Conservation (phyloP, 2,113 vertebrate species). For the Coptodon bakossiorum region DNA sequence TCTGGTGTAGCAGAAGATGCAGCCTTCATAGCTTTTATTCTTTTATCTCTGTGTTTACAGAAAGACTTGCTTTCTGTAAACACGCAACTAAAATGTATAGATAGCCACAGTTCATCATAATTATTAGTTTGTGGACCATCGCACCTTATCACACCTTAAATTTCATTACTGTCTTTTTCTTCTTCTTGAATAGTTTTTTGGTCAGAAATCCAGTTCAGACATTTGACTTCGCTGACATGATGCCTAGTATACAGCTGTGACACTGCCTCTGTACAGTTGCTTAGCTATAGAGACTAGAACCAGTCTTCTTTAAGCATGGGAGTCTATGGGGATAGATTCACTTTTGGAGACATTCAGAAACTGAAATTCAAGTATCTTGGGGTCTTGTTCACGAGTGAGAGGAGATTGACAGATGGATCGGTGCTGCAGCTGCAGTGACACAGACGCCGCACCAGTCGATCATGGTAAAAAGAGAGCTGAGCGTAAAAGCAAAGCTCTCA, state of each 20-base stretch:
- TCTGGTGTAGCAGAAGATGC: not conserved
- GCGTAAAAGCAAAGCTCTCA: not conserved
- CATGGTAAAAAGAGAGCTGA: not conserved
- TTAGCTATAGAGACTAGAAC: not conserved
- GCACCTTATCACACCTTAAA: not conserved
- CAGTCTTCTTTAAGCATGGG: not conserved
- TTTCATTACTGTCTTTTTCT: not conserved
- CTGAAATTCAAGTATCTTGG: not conserved
- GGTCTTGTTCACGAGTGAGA: not conserved
- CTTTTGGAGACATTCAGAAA: not conserved
- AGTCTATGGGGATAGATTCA: not conserved
- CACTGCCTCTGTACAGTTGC: not conserved
- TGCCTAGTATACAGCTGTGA: not conserved
- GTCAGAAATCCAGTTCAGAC: not conserved
- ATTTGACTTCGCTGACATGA: not conserved
- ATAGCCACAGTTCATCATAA: not conserved
- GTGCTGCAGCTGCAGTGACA: not conserved
- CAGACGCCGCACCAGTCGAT: not conserved
- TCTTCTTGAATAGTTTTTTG: not conserved
- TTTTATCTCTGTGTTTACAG: not conserved
- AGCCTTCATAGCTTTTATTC: not conserved
- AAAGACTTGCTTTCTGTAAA: not conserved
- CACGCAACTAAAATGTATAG: rapidly evolving
- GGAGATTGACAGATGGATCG: not conserved
- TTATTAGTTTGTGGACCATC: not conserved